Conservation (phyloP, 2,113 vertebrate species). For the Mystacornis crossleyi region DNA sequence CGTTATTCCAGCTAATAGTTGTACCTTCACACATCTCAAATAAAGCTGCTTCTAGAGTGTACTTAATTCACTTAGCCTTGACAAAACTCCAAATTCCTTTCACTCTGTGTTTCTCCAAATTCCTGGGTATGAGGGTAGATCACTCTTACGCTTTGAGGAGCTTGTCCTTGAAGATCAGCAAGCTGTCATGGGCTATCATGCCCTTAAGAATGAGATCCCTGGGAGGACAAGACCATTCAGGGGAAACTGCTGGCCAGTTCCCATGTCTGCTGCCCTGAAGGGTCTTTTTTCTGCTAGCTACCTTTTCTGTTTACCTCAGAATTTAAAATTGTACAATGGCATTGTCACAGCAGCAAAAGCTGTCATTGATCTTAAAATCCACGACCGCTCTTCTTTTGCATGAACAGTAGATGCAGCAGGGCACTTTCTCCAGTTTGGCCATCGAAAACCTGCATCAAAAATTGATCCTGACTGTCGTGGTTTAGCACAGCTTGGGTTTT, state of each 20-base stretch:
- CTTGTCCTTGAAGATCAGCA: background rate
- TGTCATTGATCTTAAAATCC: background rate
- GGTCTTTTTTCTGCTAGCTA: background rate
- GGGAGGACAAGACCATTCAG: background rate
- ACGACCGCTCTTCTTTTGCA: background rate
- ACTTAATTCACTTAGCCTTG: background rate
- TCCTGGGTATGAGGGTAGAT: background rate
- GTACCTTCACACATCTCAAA: background rate
- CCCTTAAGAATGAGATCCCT: background rate
- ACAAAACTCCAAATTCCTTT: background rate
- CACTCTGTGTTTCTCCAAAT: background rate
- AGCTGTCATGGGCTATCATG: background rate
- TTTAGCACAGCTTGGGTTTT: too few relatives aligned
- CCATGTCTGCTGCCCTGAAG: background rate
- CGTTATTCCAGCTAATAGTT: background rate
- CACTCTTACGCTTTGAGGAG: background rate
- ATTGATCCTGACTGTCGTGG: too few relatives aligned
- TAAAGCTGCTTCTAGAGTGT: background rate
- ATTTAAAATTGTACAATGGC: background rate
- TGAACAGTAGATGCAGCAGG: background rate
- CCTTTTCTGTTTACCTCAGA: background rate
- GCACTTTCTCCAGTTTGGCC: background rate
- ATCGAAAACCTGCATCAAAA: background rate
- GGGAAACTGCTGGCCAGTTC: background rate
- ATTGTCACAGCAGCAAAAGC: background rate